Evolutionary conservation across 2,797 vertebrate genomes (phyloP), one percentile per base, ranked within the genome.

Genomic region (Leptoclinus maculatus): DNA sequence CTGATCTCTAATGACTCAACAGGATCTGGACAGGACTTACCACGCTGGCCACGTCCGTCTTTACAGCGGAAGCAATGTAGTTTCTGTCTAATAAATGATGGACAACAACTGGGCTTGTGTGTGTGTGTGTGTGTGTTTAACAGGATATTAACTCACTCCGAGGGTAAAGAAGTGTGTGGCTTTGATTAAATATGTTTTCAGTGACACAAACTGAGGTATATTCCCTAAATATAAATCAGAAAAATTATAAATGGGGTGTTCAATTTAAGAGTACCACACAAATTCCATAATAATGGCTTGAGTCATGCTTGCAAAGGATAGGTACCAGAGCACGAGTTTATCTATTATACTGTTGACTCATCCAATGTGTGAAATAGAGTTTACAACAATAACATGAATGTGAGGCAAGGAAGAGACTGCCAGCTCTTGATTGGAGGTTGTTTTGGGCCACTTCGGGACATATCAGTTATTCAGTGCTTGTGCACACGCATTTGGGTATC

Each of bases 341-440:
- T 74, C 43, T 80, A 74, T 79, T 38, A 66, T 59, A 12, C 60
- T 1, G 47, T 65, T 84, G 85, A 90, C 75, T 89, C 87, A 84
- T 76, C 72, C 29, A 8, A 87, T 66, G 81, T 83, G 88, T 86
- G 76, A 87, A 85, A 78, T 54, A 63, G 29, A 67, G 85, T 85
- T 83, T 73, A 83, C 78, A 79, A 80, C 66, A 77, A 69, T 25
- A 73, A 72, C 66, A 68, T 43, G 29, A 76, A 74, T 54, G 59
- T 66, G 69, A 76, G 70, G 70, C 47, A 65, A 70, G 59, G 34
- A 63, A 65, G 51, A 66, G 69, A 51, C 56, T 51, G 64, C 25
- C 66, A 77, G 71, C 64, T 43, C n/a, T 43, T 43, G 19, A 66
- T 21, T 51, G 32, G 38, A 75, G 36, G 65, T n/a, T 62, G 45